Base-by-base conservation (phyloP, 2,888 invertebrate genomes). In the Meliscaeva auricollis region DNA sequence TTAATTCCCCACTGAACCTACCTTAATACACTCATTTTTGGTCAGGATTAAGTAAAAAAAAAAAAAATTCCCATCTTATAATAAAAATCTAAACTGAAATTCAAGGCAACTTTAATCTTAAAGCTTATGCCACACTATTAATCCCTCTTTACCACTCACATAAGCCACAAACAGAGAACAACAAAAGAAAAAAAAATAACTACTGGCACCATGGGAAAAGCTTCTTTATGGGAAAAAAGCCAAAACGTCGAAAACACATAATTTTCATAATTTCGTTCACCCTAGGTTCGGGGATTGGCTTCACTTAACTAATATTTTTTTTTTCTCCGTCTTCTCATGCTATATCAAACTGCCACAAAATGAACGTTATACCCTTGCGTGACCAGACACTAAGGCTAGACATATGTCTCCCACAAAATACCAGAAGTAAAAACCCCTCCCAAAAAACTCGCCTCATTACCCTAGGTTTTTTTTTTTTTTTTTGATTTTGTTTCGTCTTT, bases 371-470 rank as follows among this genome's bases (percentile, higher is more conserved):
- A 79, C 64, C 56, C 79, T 84, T 72, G 84, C 84, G 84, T 84
- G 84, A 84, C 84, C 84, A 84, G 84, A 84, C 84, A 79, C 48
- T 72, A 70, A 52, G 84, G 56, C 84, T 84, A 84, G 84, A 84
- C 84, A 72, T 58, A 79, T 72, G 83, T 75, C 79, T 74, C 58
- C 74, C 70, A 46, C 46, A 48, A 62, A 44, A 62, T 20, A 54
- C 56, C 50, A 41, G 7, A 38, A 60, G 41, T 58, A 41, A 72
- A 60, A 15, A 0, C 56, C 17, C 58, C 54, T 38, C 20, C 20
- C 30, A 20, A 22, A 46, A 44, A 46, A 50, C 48, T 15, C 17
- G 30, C 13, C 26, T 32, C 46, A 54, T 64, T 70, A 62, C 30
- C 74, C 32, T 44, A 30, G 74, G 48, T 46, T 72, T 46, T 32